Conservation (phyloP, 2,113 vertebrate genomes). For the Anser cygnoides region DNA sequence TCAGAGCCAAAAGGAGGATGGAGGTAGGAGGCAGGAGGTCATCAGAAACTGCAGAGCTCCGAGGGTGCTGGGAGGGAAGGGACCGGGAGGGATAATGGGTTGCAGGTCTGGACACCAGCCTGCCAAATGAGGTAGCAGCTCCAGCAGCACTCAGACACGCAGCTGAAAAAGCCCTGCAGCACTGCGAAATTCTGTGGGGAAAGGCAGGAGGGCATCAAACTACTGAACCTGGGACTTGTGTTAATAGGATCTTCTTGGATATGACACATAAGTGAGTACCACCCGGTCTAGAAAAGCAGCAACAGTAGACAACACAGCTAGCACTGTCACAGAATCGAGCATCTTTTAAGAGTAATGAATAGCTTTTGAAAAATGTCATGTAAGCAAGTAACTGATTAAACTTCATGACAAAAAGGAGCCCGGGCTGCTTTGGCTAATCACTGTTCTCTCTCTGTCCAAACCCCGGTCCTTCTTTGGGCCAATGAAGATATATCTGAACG, state of each 20-base stretch:
- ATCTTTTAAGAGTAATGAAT: slow-evolving; percentile 37
- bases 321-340: background rate
- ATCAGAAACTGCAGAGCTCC: slow-evolving; percentile 1
- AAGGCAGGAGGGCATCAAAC: background rate
- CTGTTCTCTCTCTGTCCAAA: slow-evolving; percentile 17
- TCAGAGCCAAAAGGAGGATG: background rate
- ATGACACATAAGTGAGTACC: background rate
- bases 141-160: background rate
- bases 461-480: background rate
- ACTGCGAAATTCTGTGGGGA: background rate
- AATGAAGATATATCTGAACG: background rate
- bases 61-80: slow-evolving; percentile 1
- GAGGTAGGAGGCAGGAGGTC: background rate
- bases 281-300: background rate
- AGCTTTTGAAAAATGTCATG: slow-evolving; percentile 59
- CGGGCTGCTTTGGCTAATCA: slow-evolving; percentile 60
- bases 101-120: slow-evolving; percentile 26
- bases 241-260: background rate
- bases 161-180: slow-evolving; percentile 45
- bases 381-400: slow-evolving; percentile 37
- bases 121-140: slow-evolving; percentile 42
- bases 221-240: background rate
- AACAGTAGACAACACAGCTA: background rate
- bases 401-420: slow-evolving; percentile 46
- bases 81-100: background rate